Conservation (phyloP, 2,888 invertebrate species). For the Cactoblastis cactorum region DNA sequence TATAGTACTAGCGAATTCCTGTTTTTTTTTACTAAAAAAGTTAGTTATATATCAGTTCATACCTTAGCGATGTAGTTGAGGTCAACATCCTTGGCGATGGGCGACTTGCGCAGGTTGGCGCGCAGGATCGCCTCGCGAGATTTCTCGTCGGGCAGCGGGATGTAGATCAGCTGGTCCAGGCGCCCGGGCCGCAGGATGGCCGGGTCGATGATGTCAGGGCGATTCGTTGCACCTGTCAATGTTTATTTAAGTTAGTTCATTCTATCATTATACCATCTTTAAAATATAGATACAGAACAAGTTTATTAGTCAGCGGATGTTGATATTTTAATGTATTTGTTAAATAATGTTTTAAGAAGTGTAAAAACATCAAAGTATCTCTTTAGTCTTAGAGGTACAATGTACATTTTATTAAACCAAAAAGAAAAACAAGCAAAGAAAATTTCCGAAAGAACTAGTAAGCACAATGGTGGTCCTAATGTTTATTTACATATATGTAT, state of each 20-base stretch:
- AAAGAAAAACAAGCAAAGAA: no score
- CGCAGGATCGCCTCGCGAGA: slow-evolving; percentile 97
- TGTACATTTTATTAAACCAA: no score
- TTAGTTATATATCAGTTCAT: neutral
- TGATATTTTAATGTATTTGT: no score
- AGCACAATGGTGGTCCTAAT: no score
- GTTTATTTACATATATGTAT: no score
- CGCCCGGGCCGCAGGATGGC: slow-evolving; percentile 99
- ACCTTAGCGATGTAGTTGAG: slow-evolving; percentile 91
- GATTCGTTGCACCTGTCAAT: slow-evolving; percentile 65
- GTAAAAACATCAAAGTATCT: no score
- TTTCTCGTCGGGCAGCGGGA: slow-evolving; percentile 99
- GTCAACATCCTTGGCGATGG: slow-evolving; percentile 97
- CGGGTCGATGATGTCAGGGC: slow-evolving; percentile 97
- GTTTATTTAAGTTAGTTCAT: neutral
- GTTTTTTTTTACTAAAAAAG: neutral
- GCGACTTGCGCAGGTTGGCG: slow-evolving; percentile 97
- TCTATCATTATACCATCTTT: no score
- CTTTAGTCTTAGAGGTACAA: no score
- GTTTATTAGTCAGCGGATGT: no score
- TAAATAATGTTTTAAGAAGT: no score
- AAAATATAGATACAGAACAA: no score
- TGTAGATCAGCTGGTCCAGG: slow-evolving; percentile 99
- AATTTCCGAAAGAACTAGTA: no score
- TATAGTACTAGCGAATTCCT: neutral